Percentiles rank a stretch among this genome's conserved stretches.
These are phyloP conservation scores for Cephalopachus bancanus DNA, from an alignment of 2,797 vertebrate species.

Conservation along the genomic window DNA sequence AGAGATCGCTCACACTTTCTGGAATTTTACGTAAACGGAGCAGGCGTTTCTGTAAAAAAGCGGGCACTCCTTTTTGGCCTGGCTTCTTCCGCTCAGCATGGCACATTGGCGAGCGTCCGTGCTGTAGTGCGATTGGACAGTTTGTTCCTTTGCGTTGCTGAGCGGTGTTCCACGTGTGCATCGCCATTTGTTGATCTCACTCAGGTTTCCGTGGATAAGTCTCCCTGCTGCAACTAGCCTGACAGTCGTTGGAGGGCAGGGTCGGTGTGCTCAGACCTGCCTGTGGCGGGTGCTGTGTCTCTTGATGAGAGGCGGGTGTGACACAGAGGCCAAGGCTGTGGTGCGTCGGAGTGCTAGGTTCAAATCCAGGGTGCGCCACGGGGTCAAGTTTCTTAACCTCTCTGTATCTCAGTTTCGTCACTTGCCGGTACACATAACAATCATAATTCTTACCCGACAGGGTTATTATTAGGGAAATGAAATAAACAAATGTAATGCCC, in stretches of 20 bases:
- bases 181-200: background rate
- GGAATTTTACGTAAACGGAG: background rate
- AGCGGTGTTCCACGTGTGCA: background rate
- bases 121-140: background rate
- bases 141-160: background rate
- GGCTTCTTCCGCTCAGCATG: background rate
- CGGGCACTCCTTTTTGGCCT: background rate
- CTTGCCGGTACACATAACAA: too few relatives aligned
- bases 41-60: too few relatives aligned
- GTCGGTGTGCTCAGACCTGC: background rate
- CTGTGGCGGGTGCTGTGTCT: rapidly evolving
- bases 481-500: background rate
- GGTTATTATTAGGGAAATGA: background rate
- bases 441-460: background rate
- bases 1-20: background rate
- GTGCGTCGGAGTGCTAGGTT: background rate
- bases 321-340: rapidly evolving
- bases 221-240: background rate
- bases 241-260: background rate
- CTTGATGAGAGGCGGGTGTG: rapidly evolving
- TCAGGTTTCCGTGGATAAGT: background rate
- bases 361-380: background rate
- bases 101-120: background rate
- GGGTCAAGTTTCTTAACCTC: background rate
- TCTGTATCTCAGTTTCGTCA: background rate